Base-by-base conservation (phyloP, 2,888 invertebrate genomes). In the Drosophila quasianomalipes region DNA sequence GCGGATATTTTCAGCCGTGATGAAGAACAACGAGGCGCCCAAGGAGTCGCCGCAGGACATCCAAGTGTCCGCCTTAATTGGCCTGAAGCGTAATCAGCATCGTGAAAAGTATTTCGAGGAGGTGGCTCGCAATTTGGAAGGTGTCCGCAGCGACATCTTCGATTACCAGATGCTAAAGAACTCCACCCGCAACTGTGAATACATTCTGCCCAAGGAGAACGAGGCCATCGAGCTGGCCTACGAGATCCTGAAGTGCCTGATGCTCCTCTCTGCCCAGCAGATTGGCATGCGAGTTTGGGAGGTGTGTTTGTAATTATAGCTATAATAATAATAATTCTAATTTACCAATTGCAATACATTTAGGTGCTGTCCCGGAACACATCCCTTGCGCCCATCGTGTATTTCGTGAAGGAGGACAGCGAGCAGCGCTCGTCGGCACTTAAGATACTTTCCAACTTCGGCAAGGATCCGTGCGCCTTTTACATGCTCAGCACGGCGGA, bases 31-130 rank as follows among this genome's bases (percentile, higher is more conserved):
- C 19, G 86, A 91, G 19, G 72, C 83, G 5, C 77, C 83, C n/a
- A 84, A 83, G 28, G 82, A 82, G 26, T 22, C 79, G 2, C 57
- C 73, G 0, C 79, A 72, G 22, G 88, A 85, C 54, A 71, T 85
- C 0, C 76, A 81, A 22, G 77, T 82, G 5, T 70, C 81, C 0
- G 79, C 91, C 9, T 66, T 86, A 0, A 66, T 91, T 22, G 93
- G 93, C 0, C 77, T 93, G 0, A 93, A 93, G 63, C 85, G 85
- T 4, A 92, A 91, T 64, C 92, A 93, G 63, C 93, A 93, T 70
- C 84, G 93, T 4, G 93, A 93, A 75, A 93, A 93, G 62, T 93
- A 93, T 67, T 93, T 93, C 35, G 92, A 92, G 70, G 93, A 93
- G 65, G 93, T 93, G 19, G 93, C 93, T 4, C 91, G 93, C 0